phyloP scores from a whole-genome alignment of 2,113 vertebrate species.

The Seriola rivoliana region DNA sequence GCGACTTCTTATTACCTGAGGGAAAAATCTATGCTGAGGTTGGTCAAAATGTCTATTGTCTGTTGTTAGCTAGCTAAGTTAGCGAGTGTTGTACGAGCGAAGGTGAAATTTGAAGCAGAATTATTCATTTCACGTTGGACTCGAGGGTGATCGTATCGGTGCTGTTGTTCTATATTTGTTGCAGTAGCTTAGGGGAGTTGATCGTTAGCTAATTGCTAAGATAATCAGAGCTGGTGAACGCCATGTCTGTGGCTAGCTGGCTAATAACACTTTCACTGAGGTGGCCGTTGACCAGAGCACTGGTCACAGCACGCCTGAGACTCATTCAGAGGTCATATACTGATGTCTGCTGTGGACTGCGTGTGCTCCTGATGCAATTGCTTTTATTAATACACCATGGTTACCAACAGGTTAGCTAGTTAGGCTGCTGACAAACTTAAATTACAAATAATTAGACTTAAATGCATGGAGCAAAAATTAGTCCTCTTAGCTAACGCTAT shows the following conservation, averaged over 20 bases:
- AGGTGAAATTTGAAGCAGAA: background rate
- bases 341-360: background rate
- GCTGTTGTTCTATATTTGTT: background rate
- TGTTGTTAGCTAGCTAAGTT: conserved; percentile 65
- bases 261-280: conserved; percentile 36
- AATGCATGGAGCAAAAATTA: conserved; percentile 7
- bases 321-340: conserved; percentile 29
- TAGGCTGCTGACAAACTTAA: background rate
- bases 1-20: conserved; percentile 62
- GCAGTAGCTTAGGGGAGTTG: conserved; percentile 3
- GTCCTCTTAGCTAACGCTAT: conserved; percentile 57
- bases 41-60: conserved; percentile 78
- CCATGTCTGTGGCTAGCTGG: conserved; percentile 57
- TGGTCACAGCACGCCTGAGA: conserved; percentile 45
- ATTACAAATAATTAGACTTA: background rate
- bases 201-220: conserved; percentile 27
- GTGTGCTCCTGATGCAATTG: background rate
- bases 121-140: background rate
- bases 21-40: conserved; percentile 74
- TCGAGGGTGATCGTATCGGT: too few relatives aligned
- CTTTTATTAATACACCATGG: background rate
- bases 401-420: conserved; percentile 38
- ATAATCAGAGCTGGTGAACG: conserved; percentile 2
- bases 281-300: conserved; percentile 57
- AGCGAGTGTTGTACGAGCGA: conserved; percentile 15